Conservation (phyloP, 2,113 vertebrate species). For the Hydropotes inermis region DNA sequence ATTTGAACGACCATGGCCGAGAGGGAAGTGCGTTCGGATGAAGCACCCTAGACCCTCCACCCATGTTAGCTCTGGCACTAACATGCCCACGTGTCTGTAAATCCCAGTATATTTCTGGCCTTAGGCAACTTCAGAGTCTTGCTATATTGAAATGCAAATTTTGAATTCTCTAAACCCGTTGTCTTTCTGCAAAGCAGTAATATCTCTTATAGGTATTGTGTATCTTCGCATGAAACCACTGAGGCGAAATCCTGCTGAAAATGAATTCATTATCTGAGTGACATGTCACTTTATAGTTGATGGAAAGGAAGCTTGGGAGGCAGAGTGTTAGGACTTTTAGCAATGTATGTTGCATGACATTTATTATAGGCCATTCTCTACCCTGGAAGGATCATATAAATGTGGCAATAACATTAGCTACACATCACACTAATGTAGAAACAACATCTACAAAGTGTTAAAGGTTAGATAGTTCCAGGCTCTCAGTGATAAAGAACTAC, state of each 20-base stretch:
- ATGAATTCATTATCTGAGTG: not conserved
- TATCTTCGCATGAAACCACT: not conserved
- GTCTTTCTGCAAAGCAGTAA: not conserved
- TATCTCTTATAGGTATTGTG: not conserved
- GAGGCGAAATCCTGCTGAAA: not conserved
- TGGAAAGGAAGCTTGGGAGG: not conserved
- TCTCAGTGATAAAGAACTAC: not conserved
- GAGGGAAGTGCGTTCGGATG: not conserved
- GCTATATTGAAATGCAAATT: not conserved
- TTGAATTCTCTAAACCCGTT: not conserved
- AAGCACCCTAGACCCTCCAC: not conserved
- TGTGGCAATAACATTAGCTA: not conserved
- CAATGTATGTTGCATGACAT: not conserved
- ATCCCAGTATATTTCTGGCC: not conserved
- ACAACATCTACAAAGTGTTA: not conserved
- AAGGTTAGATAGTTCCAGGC: not conserved
- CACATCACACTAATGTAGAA: not conserved
- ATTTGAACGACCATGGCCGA: not conserved
- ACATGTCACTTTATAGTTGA: not conserved
- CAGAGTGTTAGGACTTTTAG: not conserved
- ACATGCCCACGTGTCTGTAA: not conserved
- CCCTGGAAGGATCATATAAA: not conserved
- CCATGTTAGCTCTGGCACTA: not conserved
- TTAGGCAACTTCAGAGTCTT: not conserved
- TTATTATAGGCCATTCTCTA: not conserved